Evolutionary conservation across 2,888 invertebrate species (phyloP).

Genomic region (Encarsia formosa): DNA sequence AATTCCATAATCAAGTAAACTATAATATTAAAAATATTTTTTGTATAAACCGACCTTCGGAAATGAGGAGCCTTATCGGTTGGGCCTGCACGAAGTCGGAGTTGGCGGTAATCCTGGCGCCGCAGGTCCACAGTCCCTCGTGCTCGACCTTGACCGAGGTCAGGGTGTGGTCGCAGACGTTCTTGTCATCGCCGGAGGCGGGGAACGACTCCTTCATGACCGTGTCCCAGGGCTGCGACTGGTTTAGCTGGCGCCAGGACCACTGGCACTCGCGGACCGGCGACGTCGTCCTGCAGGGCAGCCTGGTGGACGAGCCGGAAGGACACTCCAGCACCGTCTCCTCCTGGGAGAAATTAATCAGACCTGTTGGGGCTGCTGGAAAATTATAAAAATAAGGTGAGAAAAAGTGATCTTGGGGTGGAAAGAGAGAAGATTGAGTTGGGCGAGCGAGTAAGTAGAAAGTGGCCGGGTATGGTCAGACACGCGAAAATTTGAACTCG

Average conservation of each 20-base stretch:
- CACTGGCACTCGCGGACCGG: conserved; percentile 47
- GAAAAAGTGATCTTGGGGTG: background rate
- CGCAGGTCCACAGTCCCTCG: conserved; percentile 49
- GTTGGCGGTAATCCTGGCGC: conserved; percentile 38
- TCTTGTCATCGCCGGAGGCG: conserved; percentile 43
- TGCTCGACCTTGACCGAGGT: conserved; percentile 44
- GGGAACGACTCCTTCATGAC: conserved; percentile 41
- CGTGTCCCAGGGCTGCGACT: conserved; percentile 39
- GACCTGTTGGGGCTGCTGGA: conserved; percentile 27
- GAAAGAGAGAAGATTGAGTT: no score
- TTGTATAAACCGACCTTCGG: conserved; percentile 39
- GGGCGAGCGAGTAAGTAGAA: background rate
- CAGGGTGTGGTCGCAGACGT: conserved; percentile 46
- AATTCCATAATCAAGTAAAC: no score
- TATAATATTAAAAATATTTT: no score
- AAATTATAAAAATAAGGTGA: background rate
- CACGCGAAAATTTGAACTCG: no score
- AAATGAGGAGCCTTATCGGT: conserved; percentile 42
- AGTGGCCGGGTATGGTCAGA: background rate
- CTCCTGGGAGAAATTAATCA: conserved; percentile 37
- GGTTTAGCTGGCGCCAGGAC: conserved; percentile 47
- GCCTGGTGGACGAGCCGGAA: conserved; percentile 41
- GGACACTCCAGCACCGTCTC: conserved; percentile 41
- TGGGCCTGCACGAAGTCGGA: conserved; percentile 40
- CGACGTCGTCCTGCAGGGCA: conserved; percentile 40